Percentiles rank a stretch among this genome's conserved stretches.
phyloP scores from a whole-genome alignment of 1,140 invertebrate genomes.

The Spodoptera frugiperda region DNA sequence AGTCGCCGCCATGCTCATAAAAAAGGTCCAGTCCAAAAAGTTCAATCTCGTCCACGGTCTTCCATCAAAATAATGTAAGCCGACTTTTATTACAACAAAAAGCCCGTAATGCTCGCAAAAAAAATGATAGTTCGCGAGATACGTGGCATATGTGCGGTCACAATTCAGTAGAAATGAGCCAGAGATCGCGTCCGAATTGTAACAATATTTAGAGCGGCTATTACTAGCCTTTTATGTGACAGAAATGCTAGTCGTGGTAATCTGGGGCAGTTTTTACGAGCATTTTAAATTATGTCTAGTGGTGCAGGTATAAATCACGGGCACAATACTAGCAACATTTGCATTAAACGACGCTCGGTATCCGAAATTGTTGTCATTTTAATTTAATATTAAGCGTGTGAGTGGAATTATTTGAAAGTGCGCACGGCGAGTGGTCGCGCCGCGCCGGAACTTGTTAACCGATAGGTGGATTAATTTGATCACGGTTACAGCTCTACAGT shows the following conservation, averaged over 20 bases:
- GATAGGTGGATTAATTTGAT: constrained; percentile 62
- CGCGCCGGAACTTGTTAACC: constrained; percentile 50
- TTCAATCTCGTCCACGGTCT: constrained; percentile 45
- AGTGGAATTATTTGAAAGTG: constrained; percentile 61
- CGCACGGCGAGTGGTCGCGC: background rate
- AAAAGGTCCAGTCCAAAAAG: constrained; percentile 44
- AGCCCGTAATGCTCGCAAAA: constrained; percentile 57
- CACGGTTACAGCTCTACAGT: constrained; percentile 55
- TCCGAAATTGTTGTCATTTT: constrained; percentile 64
- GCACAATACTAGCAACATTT: constrained; percentile 69
- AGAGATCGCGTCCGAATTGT: constrained; percentile 56
- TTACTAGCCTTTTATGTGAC: constrained; percentile 66
- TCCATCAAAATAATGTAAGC: constrained; percentile 56
- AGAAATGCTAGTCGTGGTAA: constrained; percentile 65
- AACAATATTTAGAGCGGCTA: constrained; percentile 70
- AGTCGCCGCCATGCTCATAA: background rate
- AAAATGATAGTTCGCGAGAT: constrained; percentile 56
- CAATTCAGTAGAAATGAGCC: constrained; percentile 64
- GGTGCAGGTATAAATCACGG: constrained; percentile 64
- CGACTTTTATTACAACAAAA: constrained; percentile 57
- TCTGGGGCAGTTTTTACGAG: constrained; percentile 69
- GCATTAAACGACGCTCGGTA: constrained; percentile 65
- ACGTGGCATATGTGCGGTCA: constrained; percentile 58
- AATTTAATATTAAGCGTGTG: constrained; percentile 64
- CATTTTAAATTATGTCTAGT: constrained; percentile 67